Evolutionary conservation across 2,113 vertebrate species (phyloP), one percentile per base, ranked within the genome.

Genomic region (Ellobius talpinus): DNA sequence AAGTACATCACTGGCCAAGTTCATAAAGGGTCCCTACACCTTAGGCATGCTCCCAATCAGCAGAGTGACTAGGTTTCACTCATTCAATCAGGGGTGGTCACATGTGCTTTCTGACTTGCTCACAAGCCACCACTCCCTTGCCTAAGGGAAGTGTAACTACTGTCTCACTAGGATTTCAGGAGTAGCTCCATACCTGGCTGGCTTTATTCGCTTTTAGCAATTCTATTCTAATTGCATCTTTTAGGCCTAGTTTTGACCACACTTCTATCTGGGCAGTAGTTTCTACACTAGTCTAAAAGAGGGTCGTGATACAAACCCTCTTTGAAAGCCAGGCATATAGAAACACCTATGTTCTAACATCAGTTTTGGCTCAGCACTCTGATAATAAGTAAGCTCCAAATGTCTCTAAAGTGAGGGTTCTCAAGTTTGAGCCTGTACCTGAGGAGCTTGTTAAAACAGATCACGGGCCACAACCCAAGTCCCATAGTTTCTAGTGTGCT

Each of bases 401-500:
- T 78, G 31, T 90, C 17, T 89, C 61, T 55, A 79, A 93, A 77
- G 55, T 39, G 65, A 7, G 50, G 33, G 12, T 50, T 85, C 81
- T 70, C 87, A 94, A 90, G 73, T 58, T 42, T 81, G 5, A 88
- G 12, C 36, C 11, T 39, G n/a, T 7, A 72, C 45, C 76, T 33
- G 39, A 52, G 68, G 33, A 7, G 16, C 82, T 58, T 76, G 39
- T 84, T 79, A 88, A 86, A 77, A 47, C 72, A 86, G 33, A 70
- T 61, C 78, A 8, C 2, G 29, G 23, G 36, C 31, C 63, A 1
- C 19, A 78, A 31, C n/a, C 21, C 4, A 89, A 6, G 21, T 24
- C 39, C 92, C 63, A 68, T n/a, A 36, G 21, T 52, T 96, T 89
- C 90, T 90, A 87, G 78, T 81, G 85, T 87, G 65, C 26, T 58